These are phyloP conservation scores for Thyatira batis DNA, from an alignment of 2,888 invertebrate genomes.

Conservation along the genomic window DNA sequence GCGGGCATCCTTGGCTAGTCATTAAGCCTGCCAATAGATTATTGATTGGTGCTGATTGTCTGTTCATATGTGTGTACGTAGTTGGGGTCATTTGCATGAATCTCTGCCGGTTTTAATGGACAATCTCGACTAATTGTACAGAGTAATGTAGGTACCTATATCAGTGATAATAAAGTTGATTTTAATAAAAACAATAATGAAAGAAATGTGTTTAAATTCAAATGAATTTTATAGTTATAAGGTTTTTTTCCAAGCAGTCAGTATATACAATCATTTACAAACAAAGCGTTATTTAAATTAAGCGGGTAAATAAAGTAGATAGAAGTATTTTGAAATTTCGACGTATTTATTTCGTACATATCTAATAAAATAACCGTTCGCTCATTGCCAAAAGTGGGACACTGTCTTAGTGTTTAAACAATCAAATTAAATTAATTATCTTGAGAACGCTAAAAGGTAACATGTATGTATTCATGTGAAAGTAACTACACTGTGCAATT, in stretches of 20 bases:
- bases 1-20: conserved; percentile 74
- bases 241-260: too few species aligned
- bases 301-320: too few species aligned
- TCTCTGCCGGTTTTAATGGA: conserved; percentile 72
- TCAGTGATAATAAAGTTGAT: too few species aligned
- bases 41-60: conserved; percentile 82
- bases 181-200: too few species aligned
- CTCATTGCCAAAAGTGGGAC: conserved; percentile 22
- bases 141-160: conserved; percentile 37
- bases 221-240: too few species aligned
- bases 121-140: conserved; percentile 68
- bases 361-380: conserved; percentile 14
- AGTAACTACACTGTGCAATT: conserved; percentile 67
- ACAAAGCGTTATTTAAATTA: too few species aligned
- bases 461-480: conserved; percentile 41
- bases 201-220: too few species aligned
- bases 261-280: too few species aligned
- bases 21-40: conserved; percentile 79
- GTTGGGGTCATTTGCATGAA: conserved; percentile 73
- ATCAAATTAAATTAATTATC: conserved; percentile 51
- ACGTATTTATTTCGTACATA: conserved; percentile 9
- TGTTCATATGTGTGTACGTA: conserved; percentile 49
- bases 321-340: too few species aligned
- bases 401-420: conserved; percentile 28
- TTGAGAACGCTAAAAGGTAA: conserved; percentile 42